These are phyloP conservation scores for Gouania willdenowi DNA, from an alignment of 2,797 vertebrate species.

Conservation along the genomic window DNA sequence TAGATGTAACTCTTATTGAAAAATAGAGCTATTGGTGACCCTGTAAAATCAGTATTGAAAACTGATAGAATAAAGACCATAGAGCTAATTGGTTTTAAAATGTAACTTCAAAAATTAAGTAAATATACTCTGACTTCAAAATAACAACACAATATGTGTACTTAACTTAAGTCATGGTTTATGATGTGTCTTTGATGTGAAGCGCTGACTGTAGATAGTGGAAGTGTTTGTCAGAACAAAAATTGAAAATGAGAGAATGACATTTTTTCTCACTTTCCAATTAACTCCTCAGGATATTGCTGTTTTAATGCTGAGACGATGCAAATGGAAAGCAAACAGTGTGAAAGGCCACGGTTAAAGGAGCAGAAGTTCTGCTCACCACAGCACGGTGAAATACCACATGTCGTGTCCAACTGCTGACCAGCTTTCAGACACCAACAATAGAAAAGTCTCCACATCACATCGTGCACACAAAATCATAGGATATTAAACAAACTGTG, in stretches of 20 bases:
- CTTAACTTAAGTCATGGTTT: conserved; percentile 26
- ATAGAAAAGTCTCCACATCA: conserved; percentile 15
- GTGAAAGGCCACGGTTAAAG: conserved; percentile 2
- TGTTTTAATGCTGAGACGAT: neutral
- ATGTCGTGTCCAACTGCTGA: conserved; percentile 17
- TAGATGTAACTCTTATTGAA: too few relatives aligned
- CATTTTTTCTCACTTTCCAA: too few relatives aligned
- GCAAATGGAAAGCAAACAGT: conserved; percentile 7
- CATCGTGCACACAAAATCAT: too few relatives aligned
- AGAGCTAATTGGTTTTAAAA: conserved; percentile 8
- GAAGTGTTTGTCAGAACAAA: too few relatives aligned
- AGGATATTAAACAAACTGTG: too few relatives aligned
- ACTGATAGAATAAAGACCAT: too few relatives aligned
- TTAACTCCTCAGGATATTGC: neutral
- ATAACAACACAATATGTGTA: conserved; percentile 28
- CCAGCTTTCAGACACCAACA: conserved; percentile 8
- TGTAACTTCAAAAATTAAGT: conserved; percentile 6
- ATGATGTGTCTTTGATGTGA: conserved; percentile 46
- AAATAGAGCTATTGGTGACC: too few relatives aligned
- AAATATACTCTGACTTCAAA: conserved; percentile 52
- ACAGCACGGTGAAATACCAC: conserved; percentile 40
- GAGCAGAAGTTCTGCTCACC: conserved; percentile 10
- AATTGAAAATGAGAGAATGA: too few relatives aligned
- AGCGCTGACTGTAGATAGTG: conserved; percentile 14
- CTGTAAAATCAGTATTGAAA: too few relatives aligned